Base-by-base conservation (phyloP, 2,888 invertebrate genomes). In the Helicoverpa assulta region DNA sequence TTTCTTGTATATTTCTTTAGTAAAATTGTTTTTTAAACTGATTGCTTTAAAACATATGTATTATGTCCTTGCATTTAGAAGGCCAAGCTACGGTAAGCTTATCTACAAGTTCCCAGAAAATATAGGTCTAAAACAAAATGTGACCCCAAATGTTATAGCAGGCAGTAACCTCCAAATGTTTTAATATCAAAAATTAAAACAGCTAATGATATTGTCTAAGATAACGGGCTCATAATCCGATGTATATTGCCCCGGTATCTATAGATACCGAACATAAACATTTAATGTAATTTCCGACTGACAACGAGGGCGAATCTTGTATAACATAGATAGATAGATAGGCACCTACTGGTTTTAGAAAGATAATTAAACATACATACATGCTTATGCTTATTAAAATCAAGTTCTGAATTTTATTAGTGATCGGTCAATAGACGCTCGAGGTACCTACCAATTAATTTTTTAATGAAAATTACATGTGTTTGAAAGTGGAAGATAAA, bases 211-310 rank as follows among this genome's bases (percentile, higher is more conserved):
- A 87, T 81, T 82, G 79, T 85, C 78, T 80, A 70, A 84, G 90
- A 91, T 91, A 90, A 89, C 85, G 67, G 40, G 6, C 71, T 80
- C 71, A 80, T 93, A 94, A 94, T 93, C 91, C 91, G 81, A 85
- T 86, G 85, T 91, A 92, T 93, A 94, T 92, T 92, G 91, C 88
- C 76, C 77, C 62, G 77, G 58, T 91, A 91, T 91, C 90, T 85
- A 60, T 80, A 85, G 90, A 92, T 93, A 92, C 81, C 80, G 76
- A 86, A 84, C 74, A 83, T 80, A 87, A 87, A 85, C 79, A 80
- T 83, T 81, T 85, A 83, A 82, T 86, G 79, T 85, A 80, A 81
- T 87, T 84, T 78, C 83, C 78, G 82, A 81, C 75, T 66, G 64
- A 64, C 70, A 61, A 63, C 18, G 57, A 74, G 77, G 81, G 80